phyloP scores from a whole-genome alignment of 2,888 invertebrate species.

The Macroteleia sp. region DNA sequence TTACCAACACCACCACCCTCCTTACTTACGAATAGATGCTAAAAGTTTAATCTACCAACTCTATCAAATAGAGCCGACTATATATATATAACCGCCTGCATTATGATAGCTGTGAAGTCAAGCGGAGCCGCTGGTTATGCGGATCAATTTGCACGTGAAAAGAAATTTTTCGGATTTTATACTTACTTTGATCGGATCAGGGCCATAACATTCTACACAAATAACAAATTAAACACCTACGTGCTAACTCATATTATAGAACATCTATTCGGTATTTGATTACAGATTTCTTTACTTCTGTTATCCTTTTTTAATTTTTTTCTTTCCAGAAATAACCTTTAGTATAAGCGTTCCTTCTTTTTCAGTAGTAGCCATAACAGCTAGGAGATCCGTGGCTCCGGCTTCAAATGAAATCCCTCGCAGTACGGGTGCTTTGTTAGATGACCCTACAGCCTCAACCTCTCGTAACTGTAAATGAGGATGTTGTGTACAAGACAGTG shows the following conservation, averaged over 20 bases:
- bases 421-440: slow-evolving; percentile 84
- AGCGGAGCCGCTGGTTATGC: slow-evolving; percentile 56
- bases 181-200: slow-evolving; percentile 35
- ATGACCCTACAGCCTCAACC: slow-evolving; percentile 74
- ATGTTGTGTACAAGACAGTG: slow-evolving; percentile 71
- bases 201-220: slow-evolving; percentile 19
- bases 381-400: slow-evolving; percentile 95
- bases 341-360: slow-evolving; percentile 94
- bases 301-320: slow-evolving; percentile 88
- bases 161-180: slow-evolving; percentile 35
- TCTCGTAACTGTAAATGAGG: slow-evolving; percentile 80
- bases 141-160: slow-evolving; percentile 61
- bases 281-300: too few relatives aligned
- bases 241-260: neutral
- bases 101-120: slow-evolving; percentile 51
- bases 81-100: slow-evolving; percentile 57
- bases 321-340: slow-evolving; percentile 92
- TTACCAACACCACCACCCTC: slow-evolving; percentile 62
- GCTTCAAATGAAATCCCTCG: slow-evolving; percentile 94
- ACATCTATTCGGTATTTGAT: neutral
- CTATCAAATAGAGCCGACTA: slow-evolving; percentile 65
- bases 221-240: slow-evolving; percentile 15
- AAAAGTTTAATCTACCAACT: slow-evolving; percentile 65
- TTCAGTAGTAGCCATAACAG: slow-evolving; percentile 95
- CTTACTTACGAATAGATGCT: slow-evolving; percentile 63